Percentiles rank a stretch among this genome's conserved stretches.
Conservation (phyloP, 2,888 invertebrate genomes). For the Mesorhabditis spiculigera region DNA sequence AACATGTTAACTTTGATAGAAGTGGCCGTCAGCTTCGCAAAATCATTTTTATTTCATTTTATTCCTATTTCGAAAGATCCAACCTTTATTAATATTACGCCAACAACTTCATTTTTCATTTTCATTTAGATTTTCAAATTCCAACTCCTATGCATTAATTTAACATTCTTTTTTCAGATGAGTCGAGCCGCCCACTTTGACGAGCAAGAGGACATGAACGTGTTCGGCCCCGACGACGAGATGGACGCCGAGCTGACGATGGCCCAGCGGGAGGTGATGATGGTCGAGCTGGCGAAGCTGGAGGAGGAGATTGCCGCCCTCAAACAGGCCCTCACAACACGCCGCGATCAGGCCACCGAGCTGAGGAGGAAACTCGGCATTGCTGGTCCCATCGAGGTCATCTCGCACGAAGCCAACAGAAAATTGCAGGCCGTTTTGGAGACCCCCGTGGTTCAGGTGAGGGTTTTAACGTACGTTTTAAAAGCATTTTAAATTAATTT, state of each 20-base stretch:
- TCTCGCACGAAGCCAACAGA: not conserved
- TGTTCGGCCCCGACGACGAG: not conserved
- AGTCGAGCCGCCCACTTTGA: not conserved
- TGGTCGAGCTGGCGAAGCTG: not conserved
- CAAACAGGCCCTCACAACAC: not conserved
- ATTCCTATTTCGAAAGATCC: too few species aligned
- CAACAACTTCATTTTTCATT: too few species aligned
- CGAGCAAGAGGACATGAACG: slow-evolving; percentile 3
- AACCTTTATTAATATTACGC: too few species aligned
- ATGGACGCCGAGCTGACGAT: not conserved
- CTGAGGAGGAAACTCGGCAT: not conserved
- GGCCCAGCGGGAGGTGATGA: not conserved
- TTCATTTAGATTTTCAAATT: too few species aligned
- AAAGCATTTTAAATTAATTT: too few species aligned
- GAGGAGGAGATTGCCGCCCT: slow-evolving; percentile 2
- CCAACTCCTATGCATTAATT: too few species aligned
- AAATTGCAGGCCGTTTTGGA: not conserved
- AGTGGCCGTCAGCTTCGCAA: too few species aligned
- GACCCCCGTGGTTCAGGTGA: not conserved
- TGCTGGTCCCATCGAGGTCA: not conserved
- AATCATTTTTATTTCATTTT: too few species aligned
- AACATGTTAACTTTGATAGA: too few species aligned
- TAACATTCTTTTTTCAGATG: not conserved
- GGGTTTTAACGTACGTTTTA: too few species aligned
- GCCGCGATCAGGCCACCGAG: not conserved